These are phyloP conservation scores for Ptychobarbus kaznakovi DNA, from an alignment of 2,797 vertebrate genomes.

Conservation along the genomic window DNA sequence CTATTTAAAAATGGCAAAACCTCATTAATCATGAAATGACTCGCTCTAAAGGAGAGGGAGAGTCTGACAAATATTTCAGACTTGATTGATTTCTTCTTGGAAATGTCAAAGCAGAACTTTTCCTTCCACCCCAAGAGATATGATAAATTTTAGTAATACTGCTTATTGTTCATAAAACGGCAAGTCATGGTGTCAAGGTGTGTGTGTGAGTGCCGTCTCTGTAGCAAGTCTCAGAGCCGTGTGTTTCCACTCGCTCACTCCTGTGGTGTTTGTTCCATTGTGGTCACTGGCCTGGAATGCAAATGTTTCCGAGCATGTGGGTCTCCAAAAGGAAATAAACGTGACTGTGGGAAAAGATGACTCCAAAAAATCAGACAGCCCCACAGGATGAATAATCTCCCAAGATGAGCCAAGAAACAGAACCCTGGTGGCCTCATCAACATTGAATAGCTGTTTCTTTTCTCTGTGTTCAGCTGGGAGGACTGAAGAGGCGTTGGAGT, in stretches of 20 bases:
- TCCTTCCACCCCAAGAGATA: background rate
- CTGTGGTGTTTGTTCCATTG: conserved; percentile 55
- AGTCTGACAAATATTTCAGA: background rate
- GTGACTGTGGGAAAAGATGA: conserved; percentile 34
- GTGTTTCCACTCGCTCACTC: conserved; percentile 65
- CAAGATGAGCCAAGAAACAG: conserved; percentile 29
- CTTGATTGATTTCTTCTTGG: conserved; percentile 23
- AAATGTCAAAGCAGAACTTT: conserved; percentile 18
- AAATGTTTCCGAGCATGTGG: conserved; percentile 44
- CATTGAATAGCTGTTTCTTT: conserved; percentile 10
- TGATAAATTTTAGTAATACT: background rate
- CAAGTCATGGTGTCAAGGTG: background rate
- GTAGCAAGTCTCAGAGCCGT: background rate
- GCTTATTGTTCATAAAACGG: conserved; percentile 13
- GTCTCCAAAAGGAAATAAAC: conserved; percentile 13
- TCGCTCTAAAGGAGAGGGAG: background rate
- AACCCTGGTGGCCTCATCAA: conserved; percentile 1
- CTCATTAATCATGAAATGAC: conserved; percentile 13
- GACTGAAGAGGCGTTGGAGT: conserved; percentile 84
- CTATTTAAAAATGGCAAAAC: background rate
- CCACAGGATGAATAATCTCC: conserved; percentile 16
- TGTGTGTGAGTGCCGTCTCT: conserved; percentile 3
- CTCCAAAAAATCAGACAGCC: background rate
- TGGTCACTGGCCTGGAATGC: conserved; percentile 66
- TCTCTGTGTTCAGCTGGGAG: conserved; percentile 59